Base-by-base conservation (phyloP, 30 jellyfish, hydroid and myxozoan genomes). In the Cassiopea xamachana region DNA sequence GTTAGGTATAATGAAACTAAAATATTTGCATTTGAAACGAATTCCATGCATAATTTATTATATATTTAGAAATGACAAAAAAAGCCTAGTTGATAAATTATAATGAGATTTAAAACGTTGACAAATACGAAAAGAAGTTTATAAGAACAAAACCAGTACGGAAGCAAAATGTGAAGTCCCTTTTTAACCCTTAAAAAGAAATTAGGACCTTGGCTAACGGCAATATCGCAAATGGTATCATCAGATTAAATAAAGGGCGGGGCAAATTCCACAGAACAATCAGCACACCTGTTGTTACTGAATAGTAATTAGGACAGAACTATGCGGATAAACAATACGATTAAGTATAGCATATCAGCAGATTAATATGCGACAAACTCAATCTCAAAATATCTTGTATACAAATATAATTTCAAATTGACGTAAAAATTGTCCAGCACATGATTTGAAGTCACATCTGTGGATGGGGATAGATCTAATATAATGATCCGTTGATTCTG, bases 221-320 rank as follows among this genome's bases (percentile, higher is more conserved):
- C 64, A 6, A 55, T 3, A 10, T 10, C 12, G 64, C 39, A 55
- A 3, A 55, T 55, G 12, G 12, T 55, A 55, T 55, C 64, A 10
- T 55, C 10, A 6, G 12, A 55, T 10, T 55, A 55, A 3, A 10
- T 55, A 55, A 6, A 55, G 64, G 12, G 76, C 15, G 19, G 15
- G 76, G 19, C 48, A 19, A 43, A 2, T 71, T 27, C 58, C n/a
- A 71, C 7, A 4, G 7, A 6, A 71, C 80, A 71, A 71, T 71
- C 55, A 71, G 80, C 6, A 9, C 80, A 71, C 80, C 80, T 16
- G 80, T 71, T 71, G 80, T 43, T 55, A 64, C 43, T 64, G 27
- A 64, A 64, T 17, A 10, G 74, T 17, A 7, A 5, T 7, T 64
- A 17, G 74, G 74, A 64, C 15, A 64, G 6, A 64, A 9, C 74